A percentile compares a stretch with the other conserved stretches of the same genome.
Evolutionary conservation across 2,113 vertebrate species (phyloP).

Genomic region (Thalassoma bifasciatum): DNA sequence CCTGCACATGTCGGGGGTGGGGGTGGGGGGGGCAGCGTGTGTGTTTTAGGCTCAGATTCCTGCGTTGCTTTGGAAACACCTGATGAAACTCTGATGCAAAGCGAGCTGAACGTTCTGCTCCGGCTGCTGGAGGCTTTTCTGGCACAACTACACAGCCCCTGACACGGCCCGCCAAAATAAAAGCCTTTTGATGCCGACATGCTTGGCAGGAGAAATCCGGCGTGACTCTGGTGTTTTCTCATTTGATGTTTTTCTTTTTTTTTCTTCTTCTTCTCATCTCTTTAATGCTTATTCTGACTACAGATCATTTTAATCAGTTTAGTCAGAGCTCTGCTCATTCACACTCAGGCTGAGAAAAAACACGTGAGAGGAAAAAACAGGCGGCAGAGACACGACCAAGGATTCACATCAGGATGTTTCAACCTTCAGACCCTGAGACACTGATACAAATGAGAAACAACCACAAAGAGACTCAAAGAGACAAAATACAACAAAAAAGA

Average conservation of each 20-base stretch:
- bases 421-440: no score
- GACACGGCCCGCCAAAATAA: slow-evolving; percentile 11
- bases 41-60: neutral
- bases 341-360: no score
- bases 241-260: neutral
- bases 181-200: slow-evolving; percentile 18
- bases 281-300: slow-evolving; percentile 22
- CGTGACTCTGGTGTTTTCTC: neutral
- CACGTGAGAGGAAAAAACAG: neutral
- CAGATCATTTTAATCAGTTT: slow-evolving; percentile 19
- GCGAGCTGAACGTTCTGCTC: neutral
- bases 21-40: neutral
- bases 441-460: no score
- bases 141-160: slow-evolving; percentile 20
- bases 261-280: no score
- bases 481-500: no score
- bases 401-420: no score
- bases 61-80: slow-evolving; percentile 20
- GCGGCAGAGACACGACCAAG: no score
- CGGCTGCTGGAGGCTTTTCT: slow-evolving; percentile 21
- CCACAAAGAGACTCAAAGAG: no score
- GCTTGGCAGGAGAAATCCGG: slow-evolving; percentile 10
- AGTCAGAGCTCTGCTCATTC: neutral
- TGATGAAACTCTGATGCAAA: slow-evolving; percentile 63
- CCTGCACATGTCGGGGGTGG: no score